Evolutionary conservation across 2,797 vertebrate species (phyloP).

Genomic region (Aphelocoma californica): DNA sequence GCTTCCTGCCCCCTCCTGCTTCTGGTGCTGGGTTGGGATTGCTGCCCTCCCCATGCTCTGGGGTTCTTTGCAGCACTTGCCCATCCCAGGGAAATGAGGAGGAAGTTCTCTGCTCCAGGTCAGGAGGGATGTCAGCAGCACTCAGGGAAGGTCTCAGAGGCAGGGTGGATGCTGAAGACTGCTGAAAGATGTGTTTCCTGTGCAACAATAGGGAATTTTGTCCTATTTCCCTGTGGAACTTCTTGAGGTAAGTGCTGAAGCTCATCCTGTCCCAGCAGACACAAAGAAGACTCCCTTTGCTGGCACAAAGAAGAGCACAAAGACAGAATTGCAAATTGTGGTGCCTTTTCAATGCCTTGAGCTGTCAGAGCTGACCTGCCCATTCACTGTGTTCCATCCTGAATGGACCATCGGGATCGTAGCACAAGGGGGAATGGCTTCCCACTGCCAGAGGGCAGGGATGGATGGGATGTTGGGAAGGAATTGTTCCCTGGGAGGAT

Average conservation of each 20-base stretch:
- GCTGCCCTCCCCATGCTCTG: accelerated
- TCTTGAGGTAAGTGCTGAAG: neutral
- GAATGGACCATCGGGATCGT: accelerated
- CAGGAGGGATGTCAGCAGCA: neutral
- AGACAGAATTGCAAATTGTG: neutral
- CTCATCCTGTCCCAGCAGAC: neutral
- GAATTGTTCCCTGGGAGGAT: neutral
- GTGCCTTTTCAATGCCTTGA: neutral
- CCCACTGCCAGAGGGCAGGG: neutral
- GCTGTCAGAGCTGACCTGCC: neutral
- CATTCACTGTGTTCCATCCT: neutral
- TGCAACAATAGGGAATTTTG: neutral
- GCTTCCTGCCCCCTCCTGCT: accelerated
- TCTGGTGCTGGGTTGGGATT: neutral
- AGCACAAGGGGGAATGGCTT: neutral
- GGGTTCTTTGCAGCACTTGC: neutral
- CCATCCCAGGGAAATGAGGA: accelerated
- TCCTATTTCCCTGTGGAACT: neutral
- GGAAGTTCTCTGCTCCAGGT: neutral
- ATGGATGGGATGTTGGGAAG: accelerated
- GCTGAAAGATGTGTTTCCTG: slow-evolving; percentile 34
- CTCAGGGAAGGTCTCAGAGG: neutral
- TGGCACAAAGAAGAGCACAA: neutral
- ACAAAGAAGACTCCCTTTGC: neutral
- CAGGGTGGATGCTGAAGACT: neutral